Base-by-base conservation (phyloP, 2,797 vertebrate genomes). In the Smutsia gigantea region DNA sequence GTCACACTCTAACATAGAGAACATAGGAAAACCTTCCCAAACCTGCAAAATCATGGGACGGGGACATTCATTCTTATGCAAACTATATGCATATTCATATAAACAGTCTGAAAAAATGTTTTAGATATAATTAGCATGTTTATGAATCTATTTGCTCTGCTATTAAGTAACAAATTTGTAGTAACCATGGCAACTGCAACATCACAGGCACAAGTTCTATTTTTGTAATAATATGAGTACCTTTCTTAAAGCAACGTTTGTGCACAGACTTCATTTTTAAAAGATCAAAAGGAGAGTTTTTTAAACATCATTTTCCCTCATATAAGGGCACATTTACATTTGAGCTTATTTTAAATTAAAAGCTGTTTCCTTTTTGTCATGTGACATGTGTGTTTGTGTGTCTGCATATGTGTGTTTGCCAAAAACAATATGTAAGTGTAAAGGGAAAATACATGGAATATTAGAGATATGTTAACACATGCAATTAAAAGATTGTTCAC, bases 121-220 rank as follows among this genome's bases (percentile, higher is more conserved):
- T 98, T 98, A 98, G 98, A 98, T 99, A 99, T 99, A 99, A 99
- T 99, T 99, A 99, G 98, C 98, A 98, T 98, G 98, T 98, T 98
- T 98, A 98, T 99, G 98, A 98, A 99, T 99, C 98, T 99, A 98
- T 99, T 98, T 99, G 98, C 98, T 99, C 98, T 98, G 98, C 99
- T 98, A 98, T 98, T 99, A 99, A 99, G 98, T 98, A 99, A 99
- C 98, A 99, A 98, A 98, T 98, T 98, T 99, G 99, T 98, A 97
- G 98, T 99, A 99, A 98, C 99, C 98, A 99, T 99, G 98, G 99
- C 98, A 99, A 99, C 99, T 97, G 97, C 97, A 98, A 98, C 97
- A 99, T 99, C 98, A 98, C 98, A 98, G 98, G 98, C 98, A 98
- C 94, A 98, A 97, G 96, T 98, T 98, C 98, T 99, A 98, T 99